Evolutionary conservation across 2,797 vertebrate species (phyloP).

Genomic region (Chrysocyon brachyurus): DNA sequence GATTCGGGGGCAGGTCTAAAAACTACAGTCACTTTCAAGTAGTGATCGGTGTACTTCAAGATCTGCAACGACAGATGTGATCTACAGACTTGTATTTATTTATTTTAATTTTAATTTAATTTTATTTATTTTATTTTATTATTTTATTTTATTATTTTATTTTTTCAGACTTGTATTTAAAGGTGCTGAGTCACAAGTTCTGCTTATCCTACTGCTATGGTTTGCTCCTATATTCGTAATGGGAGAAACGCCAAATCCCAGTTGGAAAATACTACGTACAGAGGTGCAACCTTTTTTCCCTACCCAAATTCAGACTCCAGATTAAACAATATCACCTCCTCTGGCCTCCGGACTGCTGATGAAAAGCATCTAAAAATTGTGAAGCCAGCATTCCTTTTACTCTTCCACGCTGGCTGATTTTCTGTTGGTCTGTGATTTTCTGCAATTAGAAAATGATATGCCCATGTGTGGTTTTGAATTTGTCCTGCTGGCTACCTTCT

Average conservation of each 20-base stretch:
- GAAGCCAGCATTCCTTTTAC: neutral
- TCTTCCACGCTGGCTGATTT: neutral
- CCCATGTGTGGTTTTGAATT: neutral
- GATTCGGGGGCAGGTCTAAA: neutral
- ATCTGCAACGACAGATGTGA: neutral
- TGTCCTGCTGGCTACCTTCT: neutral
- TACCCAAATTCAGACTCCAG: neutral
- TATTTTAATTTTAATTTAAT: too few species aligned
- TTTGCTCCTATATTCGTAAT: neutral
- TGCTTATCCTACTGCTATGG: neutral
- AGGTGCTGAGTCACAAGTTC: neutral
- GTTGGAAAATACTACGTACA: neutral
- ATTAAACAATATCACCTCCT: neutral
- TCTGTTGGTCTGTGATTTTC: neutral
- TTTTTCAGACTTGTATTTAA: too few species aligned
- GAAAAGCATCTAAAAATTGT: neutral
- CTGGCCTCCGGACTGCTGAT: neutral
- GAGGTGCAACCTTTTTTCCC: neutral
- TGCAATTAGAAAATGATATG: neutral
- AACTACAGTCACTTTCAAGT: neutral
- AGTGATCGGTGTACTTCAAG: conserved; percentile 16
- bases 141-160: too few species aligned
- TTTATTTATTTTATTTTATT: too few species aligned
- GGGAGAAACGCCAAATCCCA: conserved; percentile 32
- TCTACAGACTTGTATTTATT: neutral